Base-by-base conservation (phyloP, 2,113 vertebrate genomes). In the Balaenoptera acutorostrata region DNA sequence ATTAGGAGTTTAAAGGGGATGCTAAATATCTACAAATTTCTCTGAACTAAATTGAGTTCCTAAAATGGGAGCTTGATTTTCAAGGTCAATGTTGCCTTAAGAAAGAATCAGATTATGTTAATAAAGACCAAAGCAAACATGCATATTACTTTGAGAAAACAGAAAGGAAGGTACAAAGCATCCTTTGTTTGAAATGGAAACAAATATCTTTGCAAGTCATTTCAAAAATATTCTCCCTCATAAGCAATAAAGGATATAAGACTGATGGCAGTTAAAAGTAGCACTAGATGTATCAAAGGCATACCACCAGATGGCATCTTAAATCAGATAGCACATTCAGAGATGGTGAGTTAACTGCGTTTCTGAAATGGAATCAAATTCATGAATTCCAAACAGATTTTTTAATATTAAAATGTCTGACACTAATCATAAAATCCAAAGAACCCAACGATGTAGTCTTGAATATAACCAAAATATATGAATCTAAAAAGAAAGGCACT, bases 271-370 rank as follows among this genome's bases (percentile, higher is more conserved):
- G 17, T 21, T 9, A 61, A 33, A 92, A 96, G 83, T 17, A 75
- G 95, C 82, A 13, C n/a, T 75, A 68, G 71, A 93, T 39, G 39
- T 95, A 93, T 59, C 49, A 81, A 95, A 71, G 0, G 2, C 20
- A 57, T 25, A 77, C 96, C 96, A 98, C 90, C 97, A 98, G 96
- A 90, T 97, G 97, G 95, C 97, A 98, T 97, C 98, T 98, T 77
- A 97, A 93, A 93, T 66, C 88, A 96, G 23, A 36, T 0, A 82
- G 57, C 74, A 64, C 15, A n/a, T 39, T 78, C 80, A 44, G 59
- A 95, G 81, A 61, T 36, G 12, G 13, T 33, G 39, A 52, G 8
- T 87, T 64, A 75, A 49, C 41, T 87, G 46, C 41, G 8, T 27
- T 52, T 84, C 57, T 66, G 25, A 90, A 80, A 84, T 81, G 92